Evolutionary conservation across 2,888 invertebrate genomes (phyloP).

Genomic region (Lithophane socia): DNA sequence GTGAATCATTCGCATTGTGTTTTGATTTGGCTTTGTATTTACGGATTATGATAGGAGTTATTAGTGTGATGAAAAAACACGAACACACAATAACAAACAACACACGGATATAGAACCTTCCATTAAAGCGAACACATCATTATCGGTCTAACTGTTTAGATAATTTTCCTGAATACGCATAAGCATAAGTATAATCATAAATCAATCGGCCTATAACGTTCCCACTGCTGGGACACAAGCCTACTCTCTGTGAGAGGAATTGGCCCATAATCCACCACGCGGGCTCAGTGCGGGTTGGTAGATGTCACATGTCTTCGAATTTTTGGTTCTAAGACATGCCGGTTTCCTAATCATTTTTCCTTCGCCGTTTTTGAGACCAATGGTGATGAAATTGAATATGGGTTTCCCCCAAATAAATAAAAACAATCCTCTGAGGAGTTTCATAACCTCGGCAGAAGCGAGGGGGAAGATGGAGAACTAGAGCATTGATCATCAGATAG

Average conservation of each 20-base stretch:
- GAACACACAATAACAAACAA: background rate
- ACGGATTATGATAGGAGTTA: slow-evolving; percentile 23
- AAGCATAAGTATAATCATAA: too few relatives aligned
- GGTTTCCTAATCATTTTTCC: too few relatives aligned
- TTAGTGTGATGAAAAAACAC: background rate
- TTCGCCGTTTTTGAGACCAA: too few relatives aligned
- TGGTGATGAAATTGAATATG: too few relatives aligned
- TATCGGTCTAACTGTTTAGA: background rate
- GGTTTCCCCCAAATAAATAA: background rate
- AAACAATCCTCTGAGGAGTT: background rate
- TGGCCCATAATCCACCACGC: too few relatives aligned
- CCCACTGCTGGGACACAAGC: too few relatives aligned
- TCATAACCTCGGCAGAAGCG: background rate
- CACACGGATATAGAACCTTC: background rate
- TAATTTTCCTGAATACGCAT: background rate
- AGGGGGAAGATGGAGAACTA: too few relatives aligned
- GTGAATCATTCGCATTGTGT: slow-evolving; percentile 76
- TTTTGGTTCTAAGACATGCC: too few relatives aligned
- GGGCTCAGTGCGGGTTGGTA: too few relatives aligned
- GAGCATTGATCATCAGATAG: background rate
- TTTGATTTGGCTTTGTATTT: slow-evolving; percentile 62
- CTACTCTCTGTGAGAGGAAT: too few relatives aligned
- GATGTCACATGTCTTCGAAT: too few relatives aligned
- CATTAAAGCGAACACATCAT: background rate
- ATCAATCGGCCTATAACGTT: too few relatives aligned